These are phyloP conservation scores for Coelopa frigida DNA, from an alignment of 1,140 invertebrate genomes.

Conservation along the genomic window DNA sequence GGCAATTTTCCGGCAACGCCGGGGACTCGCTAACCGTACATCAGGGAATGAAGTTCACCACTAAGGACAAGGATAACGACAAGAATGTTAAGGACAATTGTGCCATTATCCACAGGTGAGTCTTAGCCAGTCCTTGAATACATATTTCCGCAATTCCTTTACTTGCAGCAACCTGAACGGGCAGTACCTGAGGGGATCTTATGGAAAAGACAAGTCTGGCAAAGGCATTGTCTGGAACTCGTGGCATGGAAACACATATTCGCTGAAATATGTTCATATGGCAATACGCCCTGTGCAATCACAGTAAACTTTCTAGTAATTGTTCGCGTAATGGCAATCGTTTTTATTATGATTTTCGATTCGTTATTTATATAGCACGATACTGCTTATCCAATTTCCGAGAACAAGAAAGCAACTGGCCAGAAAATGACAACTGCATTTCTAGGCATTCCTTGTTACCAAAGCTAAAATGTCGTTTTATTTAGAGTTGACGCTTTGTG, in stretches of 20 bases:
- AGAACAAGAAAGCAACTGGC: too few species aligned
- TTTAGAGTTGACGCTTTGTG: too few species aligned
- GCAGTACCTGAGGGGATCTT: not conserved
- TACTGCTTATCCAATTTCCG: too few species aligned
- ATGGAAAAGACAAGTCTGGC: not conserved
- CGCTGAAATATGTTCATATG: constrained; percentile 15
- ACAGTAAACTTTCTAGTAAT: too few species aligned
- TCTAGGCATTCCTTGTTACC: too few species aligned
- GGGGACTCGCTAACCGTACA: constrained; percentile 26
- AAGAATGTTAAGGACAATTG: constrained; percentile 23
- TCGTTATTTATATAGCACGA: too few species aligned
- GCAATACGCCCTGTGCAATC: constrained; percentile 19
- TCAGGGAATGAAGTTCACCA: constrained; percentile 25
- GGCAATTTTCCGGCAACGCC: constrained; percentile 23
- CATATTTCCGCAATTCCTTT: constrained; percentile 10
- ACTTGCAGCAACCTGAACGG: constrained; percentile 18
- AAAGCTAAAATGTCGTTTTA: too few species aligned
- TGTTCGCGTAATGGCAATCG: too few species aligned
- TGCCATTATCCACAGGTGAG: constrained; percentile 21
- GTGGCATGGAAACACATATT: constrained; percentile 18
- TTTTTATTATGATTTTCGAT: too few species aligned
- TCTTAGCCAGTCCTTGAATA: constrained; percentile 43
- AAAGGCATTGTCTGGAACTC: constrained; percentile 17
- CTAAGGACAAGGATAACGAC: constrained; percentile 24
- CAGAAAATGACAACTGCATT: too few species aligned